phyloP scores from a whole-genome alignment of 2,797 vertebrate genomes.

The Odontamblyopus lacepedii region DNA sequence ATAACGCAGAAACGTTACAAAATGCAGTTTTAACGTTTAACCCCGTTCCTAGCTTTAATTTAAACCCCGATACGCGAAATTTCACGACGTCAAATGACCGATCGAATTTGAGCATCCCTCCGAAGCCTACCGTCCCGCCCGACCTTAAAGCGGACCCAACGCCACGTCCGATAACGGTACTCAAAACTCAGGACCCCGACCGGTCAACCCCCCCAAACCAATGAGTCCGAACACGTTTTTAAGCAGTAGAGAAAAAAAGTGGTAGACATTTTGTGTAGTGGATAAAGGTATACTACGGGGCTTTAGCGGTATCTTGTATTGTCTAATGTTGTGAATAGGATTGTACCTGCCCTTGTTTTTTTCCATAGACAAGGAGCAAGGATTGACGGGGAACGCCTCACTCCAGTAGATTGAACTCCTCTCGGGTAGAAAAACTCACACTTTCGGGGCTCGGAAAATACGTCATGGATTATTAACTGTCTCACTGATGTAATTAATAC shows the following conservation, averaged over 20 bases:
- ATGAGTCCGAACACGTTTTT: constrained; percentile 26
- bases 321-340: constrained; percentile 71
- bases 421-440: constrained; percentile 39
- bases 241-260: constrained; percentile 43
- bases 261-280: constrained; percentile 48
- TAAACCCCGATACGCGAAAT: too few species aligned
- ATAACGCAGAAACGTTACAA: too few species aligned
- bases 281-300: constrained; percentile 20
- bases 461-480: constrained; percentile 36
- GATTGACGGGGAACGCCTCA: constrained; percentile 51
- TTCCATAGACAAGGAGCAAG: constrained; percentile 29
- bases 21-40: too few species aligned
- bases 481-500: constrained; percentile 53
- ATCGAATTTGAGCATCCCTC: too few species aligned
- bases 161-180: neutral
- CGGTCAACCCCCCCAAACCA: neutral
- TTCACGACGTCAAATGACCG: too few species aligned
- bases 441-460: constrained; percentile 51
- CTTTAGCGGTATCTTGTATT: constrained; percentile 63
- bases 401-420: constrained; percentile 41
- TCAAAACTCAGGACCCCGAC: neutral
- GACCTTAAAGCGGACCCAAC: neutral
- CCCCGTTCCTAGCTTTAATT: too few species aligned
- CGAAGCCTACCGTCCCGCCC: too few species aligned
- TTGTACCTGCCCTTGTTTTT: constrained; percentile 50